Evolutionary conservation across 2,888 invertebrate species (phyloP).

Genomic region (Lamproptera curius): DNA sequence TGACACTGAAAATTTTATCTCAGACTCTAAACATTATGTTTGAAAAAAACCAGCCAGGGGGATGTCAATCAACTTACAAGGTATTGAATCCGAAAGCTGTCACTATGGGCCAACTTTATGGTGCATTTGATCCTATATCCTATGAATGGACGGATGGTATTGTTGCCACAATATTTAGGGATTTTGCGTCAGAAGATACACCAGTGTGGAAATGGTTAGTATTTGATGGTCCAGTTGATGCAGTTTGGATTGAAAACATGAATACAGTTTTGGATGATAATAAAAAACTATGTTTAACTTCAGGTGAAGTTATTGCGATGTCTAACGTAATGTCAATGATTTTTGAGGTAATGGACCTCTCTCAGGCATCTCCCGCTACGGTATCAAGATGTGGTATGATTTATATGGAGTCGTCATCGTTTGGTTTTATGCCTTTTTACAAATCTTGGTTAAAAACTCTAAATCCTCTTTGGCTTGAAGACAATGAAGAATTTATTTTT

Average conservation of each 20-base stretch:
- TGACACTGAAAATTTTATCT: constrained; percentile 85
- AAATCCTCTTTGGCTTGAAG: constrained; percentile 81
- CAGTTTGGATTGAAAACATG: constrained; percentile 95
- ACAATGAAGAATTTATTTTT: constrained; percentile 78
- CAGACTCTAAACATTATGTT: constrained; percentile 85
- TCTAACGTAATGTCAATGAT: constrained; percentile 89
- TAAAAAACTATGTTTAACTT: constrained; percentile 91
- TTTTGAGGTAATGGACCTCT: constrained; percentile 92
- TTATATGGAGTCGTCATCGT: constrained; percentile 89
- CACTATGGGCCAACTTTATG: constrained; percentile 94
- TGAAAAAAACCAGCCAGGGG: constrained; percentile 73
- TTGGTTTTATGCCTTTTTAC: constrained; percentile 90
- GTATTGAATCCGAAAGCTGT: constrained; percentile 96
- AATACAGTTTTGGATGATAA: constrained; percentile 93
- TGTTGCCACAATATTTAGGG: constrained; percentile 87
- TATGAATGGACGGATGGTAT: constrained; percentile 96
- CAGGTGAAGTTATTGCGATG: constrained; percentile 93
- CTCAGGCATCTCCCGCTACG: constrained; percentile 91
- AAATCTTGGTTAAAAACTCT: constrained; percentile 87
- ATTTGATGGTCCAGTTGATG: constrained; percentile 94
- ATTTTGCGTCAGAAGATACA: constrained; percentile 85
- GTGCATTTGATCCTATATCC: constrained; percentile 93
- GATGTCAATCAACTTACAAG: constrained; percentile 83
- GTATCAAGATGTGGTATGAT: constrained; percentile 95
- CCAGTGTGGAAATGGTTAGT: constrained; percentile 93